phyloP scores from a whole-genome alignment of 1,140 invertebrate species.

The Lepeophtheirus salmonis region DNA sequence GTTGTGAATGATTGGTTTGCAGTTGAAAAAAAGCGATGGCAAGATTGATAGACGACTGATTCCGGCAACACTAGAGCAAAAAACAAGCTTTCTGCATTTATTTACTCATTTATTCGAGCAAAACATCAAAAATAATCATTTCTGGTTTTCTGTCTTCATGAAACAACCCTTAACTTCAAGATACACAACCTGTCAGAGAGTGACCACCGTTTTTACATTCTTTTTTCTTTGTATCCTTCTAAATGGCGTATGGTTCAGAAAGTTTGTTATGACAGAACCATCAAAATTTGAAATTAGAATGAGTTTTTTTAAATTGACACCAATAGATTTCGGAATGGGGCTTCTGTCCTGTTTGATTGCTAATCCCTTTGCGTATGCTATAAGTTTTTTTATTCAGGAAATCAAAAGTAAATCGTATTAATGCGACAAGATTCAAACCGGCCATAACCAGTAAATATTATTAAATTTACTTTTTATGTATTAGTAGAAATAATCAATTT shows the following conservation, averaged over 20 bases:
- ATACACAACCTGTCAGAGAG: slow-evolving; percentile 33
- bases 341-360: neutral
- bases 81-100: slow-evolving; percentile 24
- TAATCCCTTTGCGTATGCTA: slow-evolving; percentile 16
- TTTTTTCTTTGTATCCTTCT: slow-evolving; percentile 35
- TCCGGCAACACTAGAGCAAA: neutral
- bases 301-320: neutral
- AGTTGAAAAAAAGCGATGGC: slow-evolving; percentile 37
- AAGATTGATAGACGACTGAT: slow-evolving; percentile 13
- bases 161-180: slow-evolving; percentile 31
- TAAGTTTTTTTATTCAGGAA: neutral
- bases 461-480: slow-evolving; percentile 20
- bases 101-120: slow-evolving; percentile 30
- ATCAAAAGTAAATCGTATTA: neutral
- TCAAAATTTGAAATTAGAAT: neutral
- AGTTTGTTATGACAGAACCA: slow-evolving; percentile 21
- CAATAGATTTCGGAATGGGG: slow-evolving; percentile 18
- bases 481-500: slow-evolving; percentile 28
- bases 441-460: neutral
- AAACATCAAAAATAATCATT: slow-evolving; percentile 34
- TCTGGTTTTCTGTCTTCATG: slow-evolving; percentile 38
- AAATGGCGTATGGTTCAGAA: slow-evolving; percentile 36
- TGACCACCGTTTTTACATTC: slow-evolving; percentile 34
- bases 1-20: slow-evolving; percentile 36
- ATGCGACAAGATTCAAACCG: neutral